Base-by-base conservation (phyloP, 2,113 vertebrate species). In the Riparia riparia region DNA sequence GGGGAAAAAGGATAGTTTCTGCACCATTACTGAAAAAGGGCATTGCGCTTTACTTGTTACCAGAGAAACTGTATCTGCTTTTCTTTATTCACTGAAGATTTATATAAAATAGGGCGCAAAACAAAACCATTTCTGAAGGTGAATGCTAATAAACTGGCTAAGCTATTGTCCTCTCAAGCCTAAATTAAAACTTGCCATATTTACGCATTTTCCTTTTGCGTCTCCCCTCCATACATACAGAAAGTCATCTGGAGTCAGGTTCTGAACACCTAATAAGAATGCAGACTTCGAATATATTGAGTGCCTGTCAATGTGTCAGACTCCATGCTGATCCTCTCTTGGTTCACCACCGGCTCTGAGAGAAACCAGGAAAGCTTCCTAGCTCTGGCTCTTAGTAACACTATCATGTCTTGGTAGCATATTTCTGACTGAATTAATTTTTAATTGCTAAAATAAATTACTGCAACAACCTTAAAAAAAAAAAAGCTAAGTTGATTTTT, bases 381-480 rank as follows among this genome's bases (percentile, higher is more conserved):
- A 63, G 28, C 56, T 60, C 37, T 44, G 47, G n/a, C 49, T 74
- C 50, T 71, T 25, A 66, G 79, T 37, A 92, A 47, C n/a, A 12
- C 51, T 51, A 21, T 53, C 28, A 14, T 28, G 64, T 34, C 49
- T 54, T 76, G 22, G 22, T 37, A 57, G 70, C 28, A 57, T 39
- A 53, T 45, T 81, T 44, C 74, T 49, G 37, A 89, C 64, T 24
- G 31, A 90, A 86, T 81, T 72, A 68, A 60, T 66, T 86, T 87
- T 68, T 94, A 89, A 86, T 51, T 83, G 60, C 74, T 82, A 53
- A 77, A 96, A 91, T 73, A 95, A 89, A 90, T 82, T 81, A 74
- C 57, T 82, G 78, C 37, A 80, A 71, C 54, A 69, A 57, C 14
- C 50, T 56, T 74, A 70, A 86, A 80, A n/a, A 56, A 57, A 32